phyloP scores from a whole-genome alignment of 2,113 vertebrate genomes.

The Falco punctatus region DNA sequence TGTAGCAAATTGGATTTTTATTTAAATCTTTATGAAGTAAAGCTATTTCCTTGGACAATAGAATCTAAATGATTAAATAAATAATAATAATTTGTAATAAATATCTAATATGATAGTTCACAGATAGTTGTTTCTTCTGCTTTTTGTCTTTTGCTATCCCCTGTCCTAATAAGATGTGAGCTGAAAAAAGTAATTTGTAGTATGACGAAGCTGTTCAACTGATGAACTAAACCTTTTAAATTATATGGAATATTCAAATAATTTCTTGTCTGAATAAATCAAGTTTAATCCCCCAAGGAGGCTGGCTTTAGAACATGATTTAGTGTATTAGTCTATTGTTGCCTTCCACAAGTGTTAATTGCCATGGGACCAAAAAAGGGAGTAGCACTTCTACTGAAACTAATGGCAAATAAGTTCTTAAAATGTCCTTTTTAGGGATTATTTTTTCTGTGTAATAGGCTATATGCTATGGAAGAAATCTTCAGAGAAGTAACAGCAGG shows the following conservation, averaged over 20 bases:
- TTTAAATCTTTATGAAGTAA: constrained; percentile 7
- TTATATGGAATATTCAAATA: not conserved
- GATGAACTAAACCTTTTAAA: not conserved
- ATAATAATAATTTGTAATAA: not conserved
- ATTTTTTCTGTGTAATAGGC: not conserved
- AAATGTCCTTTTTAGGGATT: not conserved
- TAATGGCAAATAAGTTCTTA: not conserved
- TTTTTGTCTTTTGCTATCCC: not conserved
- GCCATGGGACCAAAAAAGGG: not conserved
- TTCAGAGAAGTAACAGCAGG: constrained; percentile 3
- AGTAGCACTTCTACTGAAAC: not conserved
- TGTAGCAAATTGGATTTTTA: not conserved
- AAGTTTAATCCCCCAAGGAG: not conserved
- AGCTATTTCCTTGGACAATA: not conserved
- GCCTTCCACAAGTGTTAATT: not conserved
- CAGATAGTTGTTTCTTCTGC: not conserved
- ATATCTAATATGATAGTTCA: not conserved
- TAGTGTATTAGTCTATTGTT: not conserved
- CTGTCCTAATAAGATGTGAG: not conserved
- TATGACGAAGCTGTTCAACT: not conserved
- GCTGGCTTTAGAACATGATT: not conserved
- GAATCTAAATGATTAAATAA: not conserved
- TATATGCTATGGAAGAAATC: not conserved
- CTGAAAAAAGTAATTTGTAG: not conserved
- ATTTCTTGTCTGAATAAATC: not conserved